A percentile compares a stretch with the other conserved stretches of the same genome.
Evolutionary conservation across 2,888 invertebrate genomes (phyloP).

Genomic region (Endotricha flammealis): DNA sequence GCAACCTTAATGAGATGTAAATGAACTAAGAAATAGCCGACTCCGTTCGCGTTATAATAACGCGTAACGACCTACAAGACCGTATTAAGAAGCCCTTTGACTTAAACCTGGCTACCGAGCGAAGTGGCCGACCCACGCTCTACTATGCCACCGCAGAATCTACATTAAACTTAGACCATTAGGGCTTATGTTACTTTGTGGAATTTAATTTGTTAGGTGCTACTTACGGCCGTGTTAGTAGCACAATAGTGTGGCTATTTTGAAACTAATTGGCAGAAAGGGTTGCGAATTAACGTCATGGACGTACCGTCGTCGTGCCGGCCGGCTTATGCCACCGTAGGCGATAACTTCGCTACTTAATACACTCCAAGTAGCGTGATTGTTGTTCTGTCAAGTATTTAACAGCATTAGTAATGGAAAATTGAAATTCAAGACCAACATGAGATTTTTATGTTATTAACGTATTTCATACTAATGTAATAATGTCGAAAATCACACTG

Average conservation of each 20-base stretch:
- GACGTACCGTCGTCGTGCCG: slow-evolving; percentile 50
- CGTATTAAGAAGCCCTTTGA: slow-evolving; percentile 79
- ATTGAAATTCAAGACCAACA: too few relatives aligned
- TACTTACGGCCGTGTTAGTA: slow-evolving; percentile 58
- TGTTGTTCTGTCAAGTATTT: too few relatives aligned
- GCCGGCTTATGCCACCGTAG: slow-evolving; percentile 54
- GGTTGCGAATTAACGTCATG: slow-evolving; percentile 77
- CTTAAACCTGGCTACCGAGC: slow-evolving; percentile 65
- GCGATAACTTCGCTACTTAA: slow-evolving; percentile 35
- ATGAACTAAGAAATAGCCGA: slow-evolving; percentile 75
- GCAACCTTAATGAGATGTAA: slow-evolving; percentile 77
- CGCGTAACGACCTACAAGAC: slow-evolving; percentile 78
- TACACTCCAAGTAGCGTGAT: slow-evolving; percentile 18
- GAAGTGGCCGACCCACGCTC: slow-evolving; percentile 48
- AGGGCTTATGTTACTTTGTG: slow-evolving; percentile 31
- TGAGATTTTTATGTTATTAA: too few relatives aligned
- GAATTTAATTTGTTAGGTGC: slow-evolving; percentile 47
- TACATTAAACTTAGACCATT: slow-evolving; percentile 27
- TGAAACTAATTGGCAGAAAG: slow-evolving; percentile 78
- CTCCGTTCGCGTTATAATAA: slow-evolving; percentile 75
- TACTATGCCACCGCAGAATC: slow-evolving; percentile 22
- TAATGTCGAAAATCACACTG: too few relatives aligned
- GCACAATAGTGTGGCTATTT: slow-evolving; percentile 76
- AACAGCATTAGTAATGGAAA: too few relatives aligned
- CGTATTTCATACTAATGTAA: too few relatives aligned